Base-by-base conservation (phyloP, 2,888 invertebrate genomes). In the Sarcophaga subvicina region DNA sequence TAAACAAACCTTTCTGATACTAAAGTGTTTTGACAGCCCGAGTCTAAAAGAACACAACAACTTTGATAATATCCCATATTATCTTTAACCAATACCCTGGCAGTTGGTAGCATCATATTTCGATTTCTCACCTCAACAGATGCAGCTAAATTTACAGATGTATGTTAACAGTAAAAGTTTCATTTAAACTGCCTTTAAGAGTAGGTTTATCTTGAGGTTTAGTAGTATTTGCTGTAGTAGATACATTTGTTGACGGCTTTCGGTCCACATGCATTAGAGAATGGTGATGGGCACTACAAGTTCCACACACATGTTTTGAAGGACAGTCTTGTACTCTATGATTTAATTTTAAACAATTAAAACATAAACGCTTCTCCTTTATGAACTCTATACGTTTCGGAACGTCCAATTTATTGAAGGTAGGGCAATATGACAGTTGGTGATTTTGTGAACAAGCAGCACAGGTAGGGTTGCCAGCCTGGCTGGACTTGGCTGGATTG, bases 301-400 rank as follows among this genome's bases (percentile, higher is more conserved):
- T 27, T 60, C 60, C 60, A 64, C 49, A 59, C 37, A 62, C 70
- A 76, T 79, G 72, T 71, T 70, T 54, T n/a, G 67, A 79, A 10
- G 47, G 27, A 45, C 67, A 82, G 47, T 47, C 25, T 67, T 75
- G 64, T 17, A 67, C 78, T 47, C n/a, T 11, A 79, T 47, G 67
- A 37, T 37, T 64, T 11, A 70, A 60, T 60, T 88, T 86, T n/a
- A 86, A 27, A 27, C 83, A 80, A 45, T 81, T 81, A 64, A 83
- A 86, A 11, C 86, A 73, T 10, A 54, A 70, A 22, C 14, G 4
- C 12, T 83, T 83, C 1, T 62, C 67, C 49, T 73, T 83, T 14
- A 78, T 17, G 22, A 83, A 62, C 1, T 73, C 69, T 6, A 76
- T 47, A 45, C 69, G 75, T 14, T n/a, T 62, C 2, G 62, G 25